Evolutionary conservation across 2,888 invertebrate species (phyloP).

Genomic region (Minunthozetes semirufus): DNA sequence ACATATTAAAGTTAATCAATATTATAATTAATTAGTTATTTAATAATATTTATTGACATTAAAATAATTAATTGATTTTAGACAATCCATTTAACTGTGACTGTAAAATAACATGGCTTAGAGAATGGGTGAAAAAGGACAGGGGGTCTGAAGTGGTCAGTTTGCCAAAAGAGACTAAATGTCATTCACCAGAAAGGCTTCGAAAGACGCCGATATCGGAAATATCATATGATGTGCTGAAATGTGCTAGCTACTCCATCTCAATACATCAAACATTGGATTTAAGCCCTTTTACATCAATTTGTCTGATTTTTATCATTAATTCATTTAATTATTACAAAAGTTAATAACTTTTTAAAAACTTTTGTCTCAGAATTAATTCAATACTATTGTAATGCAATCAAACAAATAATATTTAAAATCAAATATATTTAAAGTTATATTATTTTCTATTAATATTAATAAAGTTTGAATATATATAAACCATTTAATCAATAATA

Average conservation of each 20-base stretch:
- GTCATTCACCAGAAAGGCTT: conserved; percentile 32
- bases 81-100: conserved; percentile 83
- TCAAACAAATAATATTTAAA: too few relatives aligned
- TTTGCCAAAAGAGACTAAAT: conserved; percentile 38
- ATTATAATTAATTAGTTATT: too few relatives aligned
- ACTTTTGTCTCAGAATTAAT: not conserved
- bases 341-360: not conserved
- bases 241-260: conserved; percentile 27
- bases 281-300: not conserved
- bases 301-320: not conserved
- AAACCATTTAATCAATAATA: too few relatives aligned
- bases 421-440: too few relatives aligned
- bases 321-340: not conserved
- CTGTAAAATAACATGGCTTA: conserved; percentile 81
- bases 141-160: conserved; percentile 37
- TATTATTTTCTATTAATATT: too few relatives aligned
- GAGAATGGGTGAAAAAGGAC: conserved; percentile 53
- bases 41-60: not conserved
- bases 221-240: conserved; percentile 37
- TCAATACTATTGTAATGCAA: not conserved
- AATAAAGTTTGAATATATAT: too few relatives aligned
- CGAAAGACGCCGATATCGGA: conserved; percentile 36
- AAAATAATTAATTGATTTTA: conserved; percentile 48
- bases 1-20: too few relatives aligned
- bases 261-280: not conserved